Conservation (phyloP, 2,113 vertebrate species). For the Cnemophilus loriae region DNA sequence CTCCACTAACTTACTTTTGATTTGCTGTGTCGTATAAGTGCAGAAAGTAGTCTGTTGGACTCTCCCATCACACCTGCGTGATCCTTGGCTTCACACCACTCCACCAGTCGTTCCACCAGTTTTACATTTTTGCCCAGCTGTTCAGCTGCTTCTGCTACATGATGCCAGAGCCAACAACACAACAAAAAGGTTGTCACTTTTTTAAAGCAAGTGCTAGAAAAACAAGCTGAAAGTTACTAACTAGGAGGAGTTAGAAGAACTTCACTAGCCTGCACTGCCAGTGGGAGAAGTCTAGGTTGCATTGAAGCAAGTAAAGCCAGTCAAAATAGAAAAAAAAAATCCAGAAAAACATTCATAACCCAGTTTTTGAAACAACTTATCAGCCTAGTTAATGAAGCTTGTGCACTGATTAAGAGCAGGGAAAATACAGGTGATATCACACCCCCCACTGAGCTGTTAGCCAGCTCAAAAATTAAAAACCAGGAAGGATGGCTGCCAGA, state of each 20-base stretch:
- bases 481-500: neutral
- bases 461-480: neutral
- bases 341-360: neutral
- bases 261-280: neutral
- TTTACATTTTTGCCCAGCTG: slow-evolving; percentile 92
- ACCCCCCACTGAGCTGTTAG: neutral
- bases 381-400: neutral
- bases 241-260: neutral
- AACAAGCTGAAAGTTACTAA: slow-evolving; percentile 7
- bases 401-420: neutral
- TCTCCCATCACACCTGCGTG: slow-evolving; percentile 98
- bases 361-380: neutral
- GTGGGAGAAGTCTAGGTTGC: neutral
- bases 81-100: slow-evolving; percentile 98
- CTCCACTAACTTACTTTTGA: slow-evolving; percentile 83
- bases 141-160: slow-evolving; percentile 89
- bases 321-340: neutral
- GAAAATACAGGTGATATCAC: neutral
- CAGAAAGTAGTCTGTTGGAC: slow-evolving; percentile 94
- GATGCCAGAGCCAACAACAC: slow-evolving; percentile 25
- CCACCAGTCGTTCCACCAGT: slow-evolving; percentile 90
- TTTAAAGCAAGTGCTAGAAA: neutral
- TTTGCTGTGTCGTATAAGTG: slow-evolving; percentile 97
- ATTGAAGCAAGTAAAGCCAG: neutral
- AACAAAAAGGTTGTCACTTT: slow-evolving; percentile 34